These are phyloP conservation scores for Hemibagrus wyckioides DNA, from an alignment of 2,113 vertebrate species.

Conservation along the genomic window DNA sequence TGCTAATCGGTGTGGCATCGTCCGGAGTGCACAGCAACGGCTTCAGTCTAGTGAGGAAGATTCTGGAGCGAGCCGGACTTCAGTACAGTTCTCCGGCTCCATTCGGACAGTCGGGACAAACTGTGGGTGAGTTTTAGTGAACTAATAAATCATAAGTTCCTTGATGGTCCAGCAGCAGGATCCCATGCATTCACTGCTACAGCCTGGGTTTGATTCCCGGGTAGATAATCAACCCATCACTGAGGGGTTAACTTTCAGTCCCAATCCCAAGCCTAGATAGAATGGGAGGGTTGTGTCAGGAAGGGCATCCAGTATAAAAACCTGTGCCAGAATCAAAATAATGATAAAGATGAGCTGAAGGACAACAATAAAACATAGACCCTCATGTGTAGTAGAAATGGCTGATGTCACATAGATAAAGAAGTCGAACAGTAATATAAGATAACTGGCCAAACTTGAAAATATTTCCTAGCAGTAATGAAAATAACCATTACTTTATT, in stretches of 20 bases:
- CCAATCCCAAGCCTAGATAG: no score
- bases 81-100: constrained; percentile 79
- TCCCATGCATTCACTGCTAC: no score
- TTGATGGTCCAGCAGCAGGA: no score
- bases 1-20: constrained; percentile 86
- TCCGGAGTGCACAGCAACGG: constrained; percentile 97
- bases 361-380: not conserved
- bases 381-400: not conserved
- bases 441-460: not conserved
- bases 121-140: constrained; percentile 74
- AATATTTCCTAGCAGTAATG: not conserved
- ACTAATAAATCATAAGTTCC: no score
- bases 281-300: no score
- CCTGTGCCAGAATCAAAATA: no score
- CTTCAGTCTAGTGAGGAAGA: constrained; percentile 90
- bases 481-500: no score
- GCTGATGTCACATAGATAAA: not conserved
- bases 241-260: no score
- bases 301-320: no score
- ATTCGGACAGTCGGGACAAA: constrained; percentile 71
- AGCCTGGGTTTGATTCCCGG: no score
- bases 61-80: constrained; percentile 78
- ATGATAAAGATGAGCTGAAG: not conserved
- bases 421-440: not conserved
- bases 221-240: no score